A percentile compares a stretch with the other conserved stretches of the same genome.
These are phyloP conservation scores for Xylocampa areola DNA, from an alignment of 2,888 invertebrate genomes.

Conservation along the genomic window DNA sequence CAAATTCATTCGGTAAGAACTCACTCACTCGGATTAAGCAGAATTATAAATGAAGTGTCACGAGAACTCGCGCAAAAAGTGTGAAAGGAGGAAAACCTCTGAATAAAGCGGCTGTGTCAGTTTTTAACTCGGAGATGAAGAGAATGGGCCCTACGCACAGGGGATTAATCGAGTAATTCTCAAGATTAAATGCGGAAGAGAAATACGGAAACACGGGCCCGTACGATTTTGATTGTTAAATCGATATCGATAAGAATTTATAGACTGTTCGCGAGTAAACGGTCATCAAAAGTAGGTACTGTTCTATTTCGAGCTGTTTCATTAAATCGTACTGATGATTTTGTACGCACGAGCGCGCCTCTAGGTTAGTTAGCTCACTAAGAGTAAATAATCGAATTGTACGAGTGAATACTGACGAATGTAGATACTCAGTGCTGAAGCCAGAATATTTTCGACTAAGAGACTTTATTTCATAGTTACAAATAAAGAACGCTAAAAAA, in stretches of 20 bases:
- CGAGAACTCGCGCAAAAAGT: slow-evolving; percentile 82
- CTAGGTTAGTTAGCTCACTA: slow-evolving; percentile 1
- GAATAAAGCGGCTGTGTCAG: slow-evolving; percentile 77
- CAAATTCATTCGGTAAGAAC: slow-evolving; percentile 88
- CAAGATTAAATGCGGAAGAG: slow-evolving; percentile 66
- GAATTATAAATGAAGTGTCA: slow-evolving; percentile 89
- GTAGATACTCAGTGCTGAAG: not conserved
- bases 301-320: slow-evolving; percentile 24
- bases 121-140: slow-evolving; percentile 75
- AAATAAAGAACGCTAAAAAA: too few species aligned
- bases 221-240: slow-evolving; percentile 62
- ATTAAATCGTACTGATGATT: slow-evolving; percentile 37
- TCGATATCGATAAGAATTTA: slow-evolving; percentile 55
- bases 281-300: slow-evolving; percentile 28
- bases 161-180: slow-evolving; percentile 75
- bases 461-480: too few species aligned
- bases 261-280: slow-evolving; percentile 38
- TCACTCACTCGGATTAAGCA: slow-evolving; percentile 87
- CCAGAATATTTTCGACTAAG: too few species aligned
- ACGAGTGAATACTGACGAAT: not conserved
- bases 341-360: slow-evolving; percentile 2
- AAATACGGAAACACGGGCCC: slow-evolving; percentile 60
- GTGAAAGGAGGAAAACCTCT: slow-evolving; percentile 79
- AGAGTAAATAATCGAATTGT: not conserved
- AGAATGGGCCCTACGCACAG: slow-evolving; percentile 72